Base-by-base conservation (phyloP, 2,888 invertebrate genomes). In the Lypha dubia region DNA sequence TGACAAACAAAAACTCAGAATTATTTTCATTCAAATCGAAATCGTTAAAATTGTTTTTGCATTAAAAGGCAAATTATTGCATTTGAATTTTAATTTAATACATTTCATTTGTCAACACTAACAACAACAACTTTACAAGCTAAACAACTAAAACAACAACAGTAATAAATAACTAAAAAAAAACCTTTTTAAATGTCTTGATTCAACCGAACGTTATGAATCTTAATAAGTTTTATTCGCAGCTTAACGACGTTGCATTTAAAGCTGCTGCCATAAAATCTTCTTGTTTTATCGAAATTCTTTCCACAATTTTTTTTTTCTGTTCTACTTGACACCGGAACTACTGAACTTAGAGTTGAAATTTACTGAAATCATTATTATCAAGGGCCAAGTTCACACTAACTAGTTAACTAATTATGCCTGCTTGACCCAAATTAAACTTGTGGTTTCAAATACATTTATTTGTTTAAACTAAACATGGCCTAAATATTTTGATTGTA, bases 41-140 rank as follows among this genome's bases (percentile, higher is more conserved):
- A 74, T 17, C 56, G 58, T 15, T 49, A 49, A 58, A 68, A 38
- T 15, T 56, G 28, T 63, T n/a, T 46, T 70, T 71, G 79, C 53
- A 71, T 53, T 32, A 28, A 77, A 32, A 67, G n/a, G 22, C 28
- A 41, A 58, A n/a, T 46, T 60, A 38, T 71, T 71, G 53, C 79
- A 65, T 63, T 46, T 65, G 53, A 71, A 71, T 79, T 79, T 73
- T 28, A 73, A 73, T 60, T 71, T 17, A 1, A 65, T 63, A 44
- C 17, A 62, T 20, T 65, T 32, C 20, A 15, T 41, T 44, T 71
- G 22, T 63, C 17, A 35, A 60, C 35, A 63, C 17, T 13, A 20
- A 32, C 38, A 79, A 7, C n/a, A 56, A 70, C 68, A 41, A 38
- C 24, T 56, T 13, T n/a, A n/a, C n/a, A n/a, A n/a, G n/a, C n/a